Conservation (phyloP, 2,888 invertebrate species). For the Parasteatoda lunata region DNA sequence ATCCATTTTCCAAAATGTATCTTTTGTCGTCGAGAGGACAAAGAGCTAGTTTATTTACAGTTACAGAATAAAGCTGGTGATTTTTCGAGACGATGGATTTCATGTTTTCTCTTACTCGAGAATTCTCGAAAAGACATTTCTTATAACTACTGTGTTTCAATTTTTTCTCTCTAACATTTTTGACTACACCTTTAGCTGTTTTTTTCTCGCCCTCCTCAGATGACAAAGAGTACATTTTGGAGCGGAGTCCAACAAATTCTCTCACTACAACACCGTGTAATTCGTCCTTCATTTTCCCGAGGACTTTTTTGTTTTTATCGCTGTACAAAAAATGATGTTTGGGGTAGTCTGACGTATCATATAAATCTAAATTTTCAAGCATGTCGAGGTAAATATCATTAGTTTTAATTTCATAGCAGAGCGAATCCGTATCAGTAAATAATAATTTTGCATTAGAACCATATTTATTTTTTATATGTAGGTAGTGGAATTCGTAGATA, state of each 20-base stretch:
- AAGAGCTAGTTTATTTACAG: not conserved
- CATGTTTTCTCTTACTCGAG: not conserved
- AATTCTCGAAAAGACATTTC: not conserved
- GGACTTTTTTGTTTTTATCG: conserved; percentile 67
- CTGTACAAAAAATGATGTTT: not conserved
- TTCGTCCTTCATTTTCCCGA: conserved; percentile 71
- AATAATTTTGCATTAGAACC: conserved; percentile 68
- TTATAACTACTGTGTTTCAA: not conserved
- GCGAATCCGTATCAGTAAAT: conserved; percentile 72
- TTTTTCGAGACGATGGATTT: not conserved
- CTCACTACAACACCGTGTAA: conserved; percentile 56
- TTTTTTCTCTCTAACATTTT: not conserved
- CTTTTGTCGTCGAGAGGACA: conserved; percentile 10
- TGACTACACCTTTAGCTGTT: not conserved
- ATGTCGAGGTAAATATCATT: conserved; percentile 6
- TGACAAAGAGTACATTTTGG: conserved; percentile 31
- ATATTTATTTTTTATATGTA: conserved; percentile 69
- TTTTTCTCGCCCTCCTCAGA: not conserved
- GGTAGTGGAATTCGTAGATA: conserved; percentile 56
- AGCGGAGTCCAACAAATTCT: conserved; percentile 70
- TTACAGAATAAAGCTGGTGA: not conserved
- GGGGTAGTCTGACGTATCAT: not conserved
- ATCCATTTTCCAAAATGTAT: not conserved
- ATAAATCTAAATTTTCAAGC: not conserved
- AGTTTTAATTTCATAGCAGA: conserved; percentile 60